phyloP scores from a whole-genome alignment of 1,140 invertebrate species.

The Coenobita brevimanus region DNA sequence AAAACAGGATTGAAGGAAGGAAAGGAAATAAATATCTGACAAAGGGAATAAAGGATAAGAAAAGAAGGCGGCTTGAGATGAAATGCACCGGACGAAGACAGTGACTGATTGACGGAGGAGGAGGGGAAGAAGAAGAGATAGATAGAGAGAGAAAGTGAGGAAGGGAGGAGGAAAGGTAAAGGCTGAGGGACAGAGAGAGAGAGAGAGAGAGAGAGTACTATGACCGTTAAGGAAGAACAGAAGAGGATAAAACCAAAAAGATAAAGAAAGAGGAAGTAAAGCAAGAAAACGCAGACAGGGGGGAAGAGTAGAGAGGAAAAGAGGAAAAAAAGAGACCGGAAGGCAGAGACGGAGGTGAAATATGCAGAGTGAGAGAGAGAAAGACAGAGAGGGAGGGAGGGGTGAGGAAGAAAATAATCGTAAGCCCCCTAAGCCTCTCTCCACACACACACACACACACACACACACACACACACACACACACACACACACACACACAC shows the following conservation, averaged over 20 bases:
- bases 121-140: too few species aligned
- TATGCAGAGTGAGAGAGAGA: not conserved
- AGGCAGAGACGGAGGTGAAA: not conserved
- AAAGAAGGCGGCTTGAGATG: too few species aligned
- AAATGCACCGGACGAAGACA: too few species aligned
- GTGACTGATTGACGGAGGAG: too few species aligned
- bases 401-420: not conserved
- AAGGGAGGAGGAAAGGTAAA: not conserved
- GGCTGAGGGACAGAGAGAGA: not conserved
- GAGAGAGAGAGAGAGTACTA: not conserved
- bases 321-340: not conserved
- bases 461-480: slow-evolving; percentile 22
- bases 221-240: too few species aligned
- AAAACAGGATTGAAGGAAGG: too few species aligned
- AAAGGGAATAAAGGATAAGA: too few species aligned
- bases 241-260: not conserved
- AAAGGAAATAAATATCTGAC: too few species aligned
- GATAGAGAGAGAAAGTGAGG: too few species aligned
- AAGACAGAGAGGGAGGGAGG: not conserved
- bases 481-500: slow-evolving; percentile 22
- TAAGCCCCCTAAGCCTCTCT: not conserved
- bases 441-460: slow-evolving; percentile 10
- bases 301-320: slow-evolving; percentile 4
- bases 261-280: not conserved
- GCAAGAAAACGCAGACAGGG: not conserved